Evolutionary conservation across 1,140 invertebrate species (phyloP).

Genomic region (Choristoneura fumiferana): DNA sequence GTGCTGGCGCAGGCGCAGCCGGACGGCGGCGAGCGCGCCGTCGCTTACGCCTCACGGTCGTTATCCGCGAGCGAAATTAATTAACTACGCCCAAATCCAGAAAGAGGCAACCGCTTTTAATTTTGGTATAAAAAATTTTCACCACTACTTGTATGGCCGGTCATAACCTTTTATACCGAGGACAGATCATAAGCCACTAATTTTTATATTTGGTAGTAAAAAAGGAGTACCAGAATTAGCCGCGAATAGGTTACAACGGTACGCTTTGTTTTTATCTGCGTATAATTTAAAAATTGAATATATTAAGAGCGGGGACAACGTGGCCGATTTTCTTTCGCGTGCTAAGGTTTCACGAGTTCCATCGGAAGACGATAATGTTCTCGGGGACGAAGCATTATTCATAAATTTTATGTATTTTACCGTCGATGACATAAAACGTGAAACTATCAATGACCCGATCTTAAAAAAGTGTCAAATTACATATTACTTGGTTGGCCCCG

Average conservation of each 20-base stretch:
- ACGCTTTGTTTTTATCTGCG: slow-evolving; percentile 40
- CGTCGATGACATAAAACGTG: no score
- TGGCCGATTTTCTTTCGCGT: slow-evolving; percentile 10
- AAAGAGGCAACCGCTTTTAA: slow-evolving; percentile 27
- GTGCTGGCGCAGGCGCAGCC: slow-evolving; percentile 11
- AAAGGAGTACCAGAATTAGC: slow-evolving; percentile 39
- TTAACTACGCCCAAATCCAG: slow-evolving; percentile 53
- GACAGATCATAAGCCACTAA: slow-evolving; percentile 10
- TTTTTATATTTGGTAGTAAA: slow-evolving; percentile 53
- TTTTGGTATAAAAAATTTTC: slow-evolving; percentile 47
- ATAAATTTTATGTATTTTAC: no score
- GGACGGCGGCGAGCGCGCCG: slow-evolving; percentile 27
- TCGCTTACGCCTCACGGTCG: slow-evolving; percentile 57
- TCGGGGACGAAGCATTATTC: no score
- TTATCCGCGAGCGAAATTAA: slow-evolving; percentile 54
- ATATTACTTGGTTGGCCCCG: no score
- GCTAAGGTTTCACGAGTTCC: neutral
- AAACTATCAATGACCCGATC: no score
- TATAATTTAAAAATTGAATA: slow-evolving; percentile 53
- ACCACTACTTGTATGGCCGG: slow-evolving; percentile 30
- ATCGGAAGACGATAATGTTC: no score
- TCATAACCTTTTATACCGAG: slow-evolving; percentile 12
- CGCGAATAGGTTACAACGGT: slow-evolving; percentile 44
- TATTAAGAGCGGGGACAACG: slow-evolving; percentile 36
- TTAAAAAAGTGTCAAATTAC: no score